These are phyloP conservation scores for Sebastes iracundus DNA, from an alignment of 2,797 vertebrate genomes.

Conservation along the genomic window DNA sequence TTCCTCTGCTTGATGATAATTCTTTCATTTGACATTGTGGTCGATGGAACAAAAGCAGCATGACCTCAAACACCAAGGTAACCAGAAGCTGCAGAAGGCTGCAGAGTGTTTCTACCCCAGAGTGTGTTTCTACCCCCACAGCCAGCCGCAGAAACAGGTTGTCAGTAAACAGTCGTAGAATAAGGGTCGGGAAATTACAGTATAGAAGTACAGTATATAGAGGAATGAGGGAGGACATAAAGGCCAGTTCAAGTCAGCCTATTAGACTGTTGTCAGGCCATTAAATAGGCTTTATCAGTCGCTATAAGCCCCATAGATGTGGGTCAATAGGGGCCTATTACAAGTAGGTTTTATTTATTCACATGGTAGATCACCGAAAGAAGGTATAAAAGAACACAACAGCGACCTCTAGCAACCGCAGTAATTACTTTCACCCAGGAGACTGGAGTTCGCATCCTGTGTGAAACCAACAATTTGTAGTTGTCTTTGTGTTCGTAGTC, in stretches of 20 bases:
- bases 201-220: not conserved
- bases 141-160: conserved; percentile 26
- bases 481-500: too few species aligned
- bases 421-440: too few species aligned
- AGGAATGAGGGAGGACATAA: not conserved
- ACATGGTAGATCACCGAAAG: too few species aligned
- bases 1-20: conserved; percentile 9
- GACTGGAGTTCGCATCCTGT: too few species aligned
- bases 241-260: not conserved
- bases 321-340: too few species aligned
- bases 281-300: too few species aligned
- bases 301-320: too few species aligned
- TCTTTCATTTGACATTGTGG: conserved; percentile 48
- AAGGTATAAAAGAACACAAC: too few species aligned
- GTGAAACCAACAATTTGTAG: too few species aligned
- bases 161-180: conserved; percentile 63
- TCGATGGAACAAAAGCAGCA: conserved; percentile 30
- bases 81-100: conserved; percentile 14
- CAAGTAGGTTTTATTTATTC: too few species aligned
- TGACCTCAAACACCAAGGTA: conserved; percentile 44
- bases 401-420: too few species aligned
- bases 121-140: conserved; percentile 46
- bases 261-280: too few species aligned
- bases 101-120: conserved; percentile 42
- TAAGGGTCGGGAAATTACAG: conserved; percentile 23